Evolutionary conservation across 2,797 vertebrate species (phyloP), one percentile per base, ranked within the genome.

Genomic region (Salarias fasciatus): DNA sequence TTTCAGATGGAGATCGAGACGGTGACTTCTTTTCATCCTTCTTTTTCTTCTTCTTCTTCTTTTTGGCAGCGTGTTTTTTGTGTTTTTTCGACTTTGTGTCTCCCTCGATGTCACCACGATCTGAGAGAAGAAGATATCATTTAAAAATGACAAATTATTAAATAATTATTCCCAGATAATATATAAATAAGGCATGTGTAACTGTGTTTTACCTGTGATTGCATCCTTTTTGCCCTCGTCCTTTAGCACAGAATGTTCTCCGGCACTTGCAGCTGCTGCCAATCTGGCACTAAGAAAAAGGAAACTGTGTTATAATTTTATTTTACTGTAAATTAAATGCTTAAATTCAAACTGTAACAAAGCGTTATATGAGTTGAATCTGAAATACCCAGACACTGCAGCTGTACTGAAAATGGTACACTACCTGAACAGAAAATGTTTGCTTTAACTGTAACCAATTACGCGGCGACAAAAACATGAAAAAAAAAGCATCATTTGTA

Each of bases 11-110:
- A 4, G 93, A 92, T 46, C 56, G 93, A 72, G 91, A 94, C 43
- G 83, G 92, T 44, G 91, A 94, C 87, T 91, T 93, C 91, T 94
- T 91, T 88, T 94, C 88, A 87, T 95, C 86, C 91, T 95, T 94
- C 93, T 95, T 93, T 85, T 96, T 95, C 87, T 94, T 97, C 88
- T 95, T 96, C 78, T 96, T 97, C 86, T 97, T 98, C 91, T 98
- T 99, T 77, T 96, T 99, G 4, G 82, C 83, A 86, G 94, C 92
- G 76, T 96, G 96, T 69, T 93, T 96, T 90, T 96, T 99, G 85
- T 96, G 94, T 75, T 97, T 99, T 88, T 95, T 98, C 31, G 94
- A 92, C 87, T 97, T 99, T 70, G 92, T 90, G 63, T 95, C 91
- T 31, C 69, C 89, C 33, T 90, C 90, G 7, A 70, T 88, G 63